phyloP scores from a whole-genome alignment of 1,140 invertebrate genomes.

The Melanaphis sacchari region DNA sequence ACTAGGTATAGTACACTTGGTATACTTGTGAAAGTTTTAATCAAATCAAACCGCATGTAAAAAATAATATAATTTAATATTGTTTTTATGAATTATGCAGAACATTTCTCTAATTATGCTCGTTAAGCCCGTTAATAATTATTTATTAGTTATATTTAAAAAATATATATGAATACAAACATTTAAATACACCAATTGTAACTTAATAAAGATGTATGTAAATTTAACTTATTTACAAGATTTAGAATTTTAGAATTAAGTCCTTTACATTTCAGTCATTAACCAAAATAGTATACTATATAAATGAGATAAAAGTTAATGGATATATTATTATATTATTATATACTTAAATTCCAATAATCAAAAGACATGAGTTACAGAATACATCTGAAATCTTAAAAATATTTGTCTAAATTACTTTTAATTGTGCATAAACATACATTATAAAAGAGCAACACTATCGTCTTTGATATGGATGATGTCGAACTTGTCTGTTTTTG shows the following conservation, averaged over 20 bases:
- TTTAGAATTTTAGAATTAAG: background rate
- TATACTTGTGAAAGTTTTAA: no score
- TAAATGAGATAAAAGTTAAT: background rate
- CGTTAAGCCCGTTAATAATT: background rate
- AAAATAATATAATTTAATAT: no score
- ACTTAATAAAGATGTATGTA: conserved; percentile 18
- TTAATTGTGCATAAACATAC: conserved; percentile 29
- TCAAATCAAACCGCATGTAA: no score
- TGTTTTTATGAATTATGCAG: no score
- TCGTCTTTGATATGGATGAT: conserved; percentile 55
- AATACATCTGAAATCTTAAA: conserved; percentile 44
- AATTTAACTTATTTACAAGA: conserved; percentile 31
- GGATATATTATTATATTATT: conserved; percentile 17
- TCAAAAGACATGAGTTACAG: conserved; percentile 35
- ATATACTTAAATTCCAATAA: conserved; percentile 24
- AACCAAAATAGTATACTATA: background rate
- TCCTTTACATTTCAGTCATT: conserved; percentile 45
- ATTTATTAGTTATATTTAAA: background rate
- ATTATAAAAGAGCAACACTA: conserved; percentile 49
- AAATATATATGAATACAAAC: conserved; percentile 14
- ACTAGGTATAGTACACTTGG: no score
- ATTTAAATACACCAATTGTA: background rate
- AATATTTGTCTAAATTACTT: conserved; percentile 49
- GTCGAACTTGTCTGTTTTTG: conserved; percentile 45
- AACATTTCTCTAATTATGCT: background rate